Conservation (phyloP, 2,797 vertebrate species). For the Trachurus trachurus region DNA sequence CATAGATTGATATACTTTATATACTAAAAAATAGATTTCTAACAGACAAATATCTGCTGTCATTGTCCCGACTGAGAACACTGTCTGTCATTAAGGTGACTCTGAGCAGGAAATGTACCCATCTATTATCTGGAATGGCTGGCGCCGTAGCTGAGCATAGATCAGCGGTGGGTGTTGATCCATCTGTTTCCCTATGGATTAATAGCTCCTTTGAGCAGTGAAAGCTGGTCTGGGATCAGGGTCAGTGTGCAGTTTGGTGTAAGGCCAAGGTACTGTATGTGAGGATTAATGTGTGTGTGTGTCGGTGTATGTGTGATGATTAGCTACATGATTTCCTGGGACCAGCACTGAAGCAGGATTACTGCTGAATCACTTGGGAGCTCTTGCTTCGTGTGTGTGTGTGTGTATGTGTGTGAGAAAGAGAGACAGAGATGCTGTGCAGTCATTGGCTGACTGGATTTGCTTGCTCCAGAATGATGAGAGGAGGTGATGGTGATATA, state of each 20-base stretch:
- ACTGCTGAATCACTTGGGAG: slow-evolving; percentile 69
- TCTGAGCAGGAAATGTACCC: slow-evolving; percentile 30
- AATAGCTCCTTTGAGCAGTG: slow-evolving; percentile 48
- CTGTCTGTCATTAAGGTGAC: slow-evolving; percentile 20
- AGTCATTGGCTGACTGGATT: slow-evolving; percentile 6
- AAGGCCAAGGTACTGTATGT: slow-evolving; percentile 51
- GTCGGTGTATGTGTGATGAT: slow-evolving; percentile 43
- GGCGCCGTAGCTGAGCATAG: slow-evolving; percentile 40
- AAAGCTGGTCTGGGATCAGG: slow-evolving; percentile 65
- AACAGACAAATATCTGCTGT: slow-evolving; percentile 19
- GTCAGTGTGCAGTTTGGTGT: slow-evolving; percentile 53
- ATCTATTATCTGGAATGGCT: slow-evolving; percentile 10
- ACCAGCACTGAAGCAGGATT: slow-evolving; percentile 57
- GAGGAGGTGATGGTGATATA: slow-evolving; percentile 4
- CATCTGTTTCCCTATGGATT: slow-evolving; percentile 55
- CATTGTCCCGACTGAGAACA: slow-evolving; percentile 28
- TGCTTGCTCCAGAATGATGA: slow-evolving; percentile 16
- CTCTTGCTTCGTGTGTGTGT: slow-evolving; percentile 27
- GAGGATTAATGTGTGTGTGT: slow-evolving; percentile 53
- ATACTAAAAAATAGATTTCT: slow-evolving; percentile 14
- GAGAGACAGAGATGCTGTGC: background rate
- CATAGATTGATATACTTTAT: slow-evolving; percentile 42
- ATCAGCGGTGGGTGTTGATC: slow-evolving; percentile 58
- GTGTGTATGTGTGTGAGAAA: background rate
- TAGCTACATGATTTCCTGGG: slow-evolving; percentile 50